Conservation (phyloP, 2,888 invertebrate species). For the Leptothorax acervorum region DNA sequence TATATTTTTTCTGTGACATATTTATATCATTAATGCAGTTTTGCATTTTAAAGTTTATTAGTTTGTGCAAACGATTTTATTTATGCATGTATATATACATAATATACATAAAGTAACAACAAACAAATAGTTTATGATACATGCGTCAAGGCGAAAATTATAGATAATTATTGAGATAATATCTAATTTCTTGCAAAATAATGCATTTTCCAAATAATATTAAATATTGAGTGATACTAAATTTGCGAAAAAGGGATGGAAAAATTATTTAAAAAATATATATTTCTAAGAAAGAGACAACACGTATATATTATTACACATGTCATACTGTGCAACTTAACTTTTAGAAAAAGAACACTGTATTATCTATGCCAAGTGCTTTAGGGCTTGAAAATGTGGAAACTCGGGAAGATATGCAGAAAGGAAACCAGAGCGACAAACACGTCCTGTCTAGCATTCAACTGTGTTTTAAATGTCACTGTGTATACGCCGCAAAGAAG, state of each 20-base stretch:
- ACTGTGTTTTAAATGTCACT: slow-evolving; percentile 27
- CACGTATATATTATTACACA: not conserved
- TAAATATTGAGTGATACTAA: not conserved
- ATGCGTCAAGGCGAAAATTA: not conserved
- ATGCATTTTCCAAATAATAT: not conserved
- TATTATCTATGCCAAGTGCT: not conserved
- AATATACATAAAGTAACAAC: no score
- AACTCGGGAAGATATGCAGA: slow-evolving; percentile 10
- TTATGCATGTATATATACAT: no score
- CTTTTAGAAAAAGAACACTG: not conserved
- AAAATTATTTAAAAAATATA: not conserved
- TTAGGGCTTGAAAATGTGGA: slow-evolving; percentile 22
- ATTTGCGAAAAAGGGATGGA: not conserved
- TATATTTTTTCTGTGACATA: not conserved
- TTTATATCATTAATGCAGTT: no score
- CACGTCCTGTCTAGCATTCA: not conserved
- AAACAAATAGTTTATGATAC: not conserved
- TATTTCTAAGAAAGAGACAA: not conserved
- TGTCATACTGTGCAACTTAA: slow-evolving; percentile 9
- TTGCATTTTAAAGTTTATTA: no score
- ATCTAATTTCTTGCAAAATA: slow-evolving; percentile 8
- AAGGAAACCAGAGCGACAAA: slow-evolving; percentile 33
- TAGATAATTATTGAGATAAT: not conserved
- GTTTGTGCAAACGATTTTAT: no score
- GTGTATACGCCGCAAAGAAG: not conserved